Evolutionary conservation across 2,888 invertebrate genomes (phyloP).

Genomic region (Lacanobia oleracea): DNA sequence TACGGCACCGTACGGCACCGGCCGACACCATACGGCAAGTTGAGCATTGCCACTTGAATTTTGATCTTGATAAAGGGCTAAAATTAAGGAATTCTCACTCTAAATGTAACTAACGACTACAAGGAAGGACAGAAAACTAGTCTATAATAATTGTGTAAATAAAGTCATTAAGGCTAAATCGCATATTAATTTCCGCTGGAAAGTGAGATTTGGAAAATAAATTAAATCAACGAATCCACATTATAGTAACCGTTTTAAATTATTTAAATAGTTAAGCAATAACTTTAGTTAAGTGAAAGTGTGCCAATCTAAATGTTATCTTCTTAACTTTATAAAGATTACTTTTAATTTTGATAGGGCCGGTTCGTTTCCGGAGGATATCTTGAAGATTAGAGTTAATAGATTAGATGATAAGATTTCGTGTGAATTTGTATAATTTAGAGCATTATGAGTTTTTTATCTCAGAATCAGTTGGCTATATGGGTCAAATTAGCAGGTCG

Average conservation of each 20-base stretch:
- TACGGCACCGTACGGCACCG: too few relatives aligned
- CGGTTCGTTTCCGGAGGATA: constrained; percentile 45
- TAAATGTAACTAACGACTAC: too few relatives aligned
- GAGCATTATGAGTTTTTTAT: constrained; percentile 24
- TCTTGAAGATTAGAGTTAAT: constrained; percentile 9
- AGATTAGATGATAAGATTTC: constrained; percentile 17
- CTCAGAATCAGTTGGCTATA: background rate
- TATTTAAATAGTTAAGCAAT: constrained; percentile 5
- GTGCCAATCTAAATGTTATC: constrained; percentile 31
- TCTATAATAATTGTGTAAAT: background rate
- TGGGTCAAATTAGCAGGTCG: background rate
- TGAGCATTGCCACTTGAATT: too few relatives aligned
- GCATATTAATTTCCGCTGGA: background rate
- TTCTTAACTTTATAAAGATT: constrained; percentile 6
- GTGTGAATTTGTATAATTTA: constrained; percentile 24
- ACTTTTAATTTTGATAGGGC: constrained; percentile 24
- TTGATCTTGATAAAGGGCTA: too few relatives aligned
- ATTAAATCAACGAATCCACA: background rate
- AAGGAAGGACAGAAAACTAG: too few relatives aligned
- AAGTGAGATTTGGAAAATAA: background rate
- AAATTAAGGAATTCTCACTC: too few relatives aligned
- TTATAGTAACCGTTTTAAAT: constrained; percentile 3
- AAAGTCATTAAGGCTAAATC: background rate
- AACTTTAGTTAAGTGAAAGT: constrained; percentile 30
- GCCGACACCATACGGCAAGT: too few relatives aligned